These are phyloP conservation scores for Cromileptes altivelis DNA, from an alignment of 2,113 vertebrate genomes.

Conservation along the genomic window DNA sequence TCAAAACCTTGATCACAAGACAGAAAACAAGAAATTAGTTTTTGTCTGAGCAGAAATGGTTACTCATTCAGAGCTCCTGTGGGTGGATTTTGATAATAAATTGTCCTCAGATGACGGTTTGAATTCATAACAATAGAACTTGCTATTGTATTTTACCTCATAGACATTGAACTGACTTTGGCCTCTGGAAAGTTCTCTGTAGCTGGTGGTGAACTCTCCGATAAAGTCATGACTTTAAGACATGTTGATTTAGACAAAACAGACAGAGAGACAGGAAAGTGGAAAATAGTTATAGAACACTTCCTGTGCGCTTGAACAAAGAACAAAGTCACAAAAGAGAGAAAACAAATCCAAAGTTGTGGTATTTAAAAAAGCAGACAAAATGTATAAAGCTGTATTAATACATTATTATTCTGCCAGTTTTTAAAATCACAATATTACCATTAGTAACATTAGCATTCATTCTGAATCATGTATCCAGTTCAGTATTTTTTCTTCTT, in stretches of 20 bases:
- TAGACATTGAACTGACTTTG: conserved; percentile 98
- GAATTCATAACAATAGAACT: conserved; percentile 7
- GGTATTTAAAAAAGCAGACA: no score
- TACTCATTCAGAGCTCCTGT: conserved; percentile 8
- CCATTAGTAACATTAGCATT: no score
- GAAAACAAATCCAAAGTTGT: background rate
- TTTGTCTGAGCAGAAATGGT: background rate
- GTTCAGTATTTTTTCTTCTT: no score
- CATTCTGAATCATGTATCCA: no score
- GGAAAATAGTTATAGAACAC: background rate
- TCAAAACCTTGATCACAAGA: conserved; percentile 87
- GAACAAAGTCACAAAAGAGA: background rate
- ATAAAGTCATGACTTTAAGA: conserved; percentile 94
- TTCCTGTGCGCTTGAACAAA: background rate
- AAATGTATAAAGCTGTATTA: no score
- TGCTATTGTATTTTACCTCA: conserved; percentile 83
- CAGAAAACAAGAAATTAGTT: conserved; percentile 7
- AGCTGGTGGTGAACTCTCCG: conserved; percentile 97
- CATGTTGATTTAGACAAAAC: background rate
- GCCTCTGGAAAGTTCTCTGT: conserved; percentile 94
- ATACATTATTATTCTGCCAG: no score
- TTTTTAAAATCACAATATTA: background rate
- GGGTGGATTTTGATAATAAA: background rate
- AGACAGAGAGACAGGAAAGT: background rate
- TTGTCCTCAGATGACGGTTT: conserved; percentile 4